Percentiles rank a stretch among this genome's conserved stretches.
phyloP scores from a whole-genome alignment of 1,140 invertebrate genomes.

The Dendroctonus ponderosae region DNA sequence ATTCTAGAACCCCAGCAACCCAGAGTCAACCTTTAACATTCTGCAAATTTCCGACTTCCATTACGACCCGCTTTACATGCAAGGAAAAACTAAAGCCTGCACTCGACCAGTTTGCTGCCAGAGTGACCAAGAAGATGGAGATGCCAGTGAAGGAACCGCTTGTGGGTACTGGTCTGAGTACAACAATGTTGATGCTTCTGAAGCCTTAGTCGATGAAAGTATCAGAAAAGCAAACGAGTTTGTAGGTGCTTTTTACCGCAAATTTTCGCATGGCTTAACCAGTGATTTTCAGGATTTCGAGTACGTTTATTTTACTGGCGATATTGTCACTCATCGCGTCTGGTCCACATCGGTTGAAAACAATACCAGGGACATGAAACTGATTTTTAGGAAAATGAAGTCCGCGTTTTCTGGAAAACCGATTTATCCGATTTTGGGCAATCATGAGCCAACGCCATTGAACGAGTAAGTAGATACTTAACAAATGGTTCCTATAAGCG shows the following conservation, averaged over 20 bases:
- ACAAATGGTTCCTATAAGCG: no score
- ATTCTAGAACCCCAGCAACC: conserved; percentile 28
- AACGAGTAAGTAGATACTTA: conserved; percentile 66
- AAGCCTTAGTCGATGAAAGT: conserved; percentile 35
- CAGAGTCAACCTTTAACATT: conserved; percentile 54
- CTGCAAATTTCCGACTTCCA: conserved; percentile 81
- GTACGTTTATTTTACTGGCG: conserved; percentile 81
- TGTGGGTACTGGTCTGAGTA: conserved; percentile 82
- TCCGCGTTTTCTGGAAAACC: conserved; percentile 62
- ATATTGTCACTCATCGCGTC: conserved; percentile 78
- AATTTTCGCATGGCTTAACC: background rate
- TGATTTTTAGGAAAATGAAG: conserved; percentile 59
- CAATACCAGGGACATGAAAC: conserved; percentile 60
- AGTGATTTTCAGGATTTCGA: conserved; percentile 53
- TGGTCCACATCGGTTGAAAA: conserved; percentile 73
- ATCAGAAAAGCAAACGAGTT: conserved; percentile 35
- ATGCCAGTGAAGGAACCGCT: conserved; percentile 43
- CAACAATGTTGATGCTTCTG: conserved; percentile 64
- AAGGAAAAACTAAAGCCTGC: conserved; percentile 67
- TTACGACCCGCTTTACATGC: conserved; percentile 71
- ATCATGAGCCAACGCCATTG: conserved; percentile 85
- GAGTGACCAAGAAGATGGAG: conserved; percentile 43
- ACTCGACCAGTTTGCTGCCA: conserved; percentile 78
- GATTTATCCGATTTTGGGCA: conserved; percentile 76
- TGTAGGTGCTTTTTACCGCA: conserved; percentile 18